Evolutionary conservation across 2,888 invertebrate genomes (phyloP), one percentile per base, ranked within the genome.

Genomic region (Alloplasta piceator): DNA sequence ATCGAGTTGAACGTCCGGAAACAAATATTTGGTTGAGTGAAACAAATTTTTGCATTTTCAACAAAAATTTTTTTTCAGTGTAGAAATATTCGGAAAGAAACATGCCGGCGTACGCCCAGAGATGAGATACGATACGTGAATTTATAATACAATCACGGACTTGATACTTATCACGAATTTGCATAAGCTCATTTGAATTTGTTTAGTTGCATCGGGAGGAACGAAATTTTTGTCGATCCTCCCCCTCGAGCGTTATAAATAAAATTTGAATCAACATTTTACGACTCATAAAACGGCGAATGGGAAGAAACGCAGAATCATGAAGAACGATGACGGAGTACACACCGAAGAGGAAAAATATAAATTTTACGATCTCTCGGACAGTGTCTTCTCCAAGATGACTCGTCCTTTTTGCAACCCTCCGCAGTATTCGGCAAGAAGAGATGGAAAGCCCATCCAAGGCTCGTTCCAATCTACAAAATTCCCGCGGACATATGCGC

Each of bases 311-410:
- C 6, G 6, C 39, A 52, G 36, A 64, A 64, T 50, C 50, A 36
- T 50, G 9, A 12, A 16, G 48, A 36, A n/a, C n/a, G 12, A 9
- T 7, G 60, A 14, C 6, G 14, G 52, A 26, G 16, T 14, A 52
- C 12, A 10, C 52, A 14, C n/a, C 50, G 50, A 60, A 43, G 39
- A 26, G 7, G 52, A n/a, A 41, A 68, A 36, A 52, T 52, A 52
- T 52, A 39, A 56, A 61, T 72, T 72, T 72, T 50, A 72, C 61
- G 52, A 61, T 26, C 26, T 41, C 6, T 52, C n/a, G 12, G 41
- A 61, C 61, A 26, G 71, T 52, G 71, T 72, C 71, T 52, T 41
- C 16, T n/a, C 52, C 39, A 41, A 6, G 9, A 41, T 60, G 26
- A 50, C 26, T 36, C 48, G n/a, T 41, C 46, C 12, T 55, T 16